Evolutionary conservation across 2,888 invertebrate genomes (phyloP).

Genomic region (Tipula helvola): DNA sequence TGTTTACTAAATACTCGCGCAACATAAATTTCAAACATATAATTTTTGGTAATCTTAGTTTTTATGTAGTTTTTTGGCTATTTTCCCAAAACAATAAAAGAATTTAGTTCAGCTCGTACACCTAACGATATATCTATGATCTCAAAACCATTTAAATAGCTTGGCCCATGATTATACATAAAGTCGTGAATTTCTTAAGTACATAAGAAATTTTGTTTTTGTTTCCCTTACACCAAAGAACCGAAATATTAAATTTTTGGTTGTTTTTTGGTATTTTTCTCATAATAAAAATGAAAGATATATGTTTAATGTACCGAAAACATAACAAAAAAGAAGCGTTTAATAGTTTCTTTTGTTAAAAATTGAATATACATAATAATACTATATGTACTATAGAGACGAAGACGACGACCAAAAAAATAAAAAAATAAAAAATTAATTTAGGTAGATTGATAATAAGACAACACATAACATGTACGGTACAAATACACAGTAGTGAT

Average conservation of each 20-base stretch:
- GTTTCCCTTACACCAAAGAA: neutral
- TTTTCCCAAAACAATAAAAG: neutral
- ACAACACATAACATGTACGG: neutral
- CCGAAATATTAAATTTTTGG: neutral
- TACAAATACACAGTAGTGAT: neutral
- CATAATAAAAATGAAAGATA: neutral
- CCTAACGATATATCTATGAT: neutral
- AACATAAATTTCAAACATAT: neutral
- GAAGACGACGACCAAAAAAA: neutral
- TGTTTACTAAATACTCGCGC: neutral
- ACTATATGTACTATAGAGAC: neutral
- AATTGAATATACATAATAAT: neutral
- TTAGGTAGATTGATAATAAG: neutral
- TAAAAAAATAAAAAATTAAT: too few relatives aligned
- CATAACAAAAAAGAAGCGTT: neutral
- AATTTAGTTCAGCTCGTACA: neutral
- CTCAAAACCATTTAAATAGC: neutral
- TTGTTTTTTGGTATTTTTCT: neutral
- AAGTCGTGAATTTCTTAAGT: neutral
- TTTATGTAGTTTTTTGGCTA: neutral
- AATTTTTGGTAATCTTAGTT: neutral
- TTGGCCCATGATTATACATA: neutral
- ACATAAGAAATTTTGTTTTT: too few relatives aligned
- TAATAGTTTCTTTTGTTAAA: neutral
- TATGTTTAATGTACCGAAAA: neutral